phyloP scores from a whole-genome alignment of 2,888 invertebrate genomes.

The Agrochola lychnidis region DNA sequence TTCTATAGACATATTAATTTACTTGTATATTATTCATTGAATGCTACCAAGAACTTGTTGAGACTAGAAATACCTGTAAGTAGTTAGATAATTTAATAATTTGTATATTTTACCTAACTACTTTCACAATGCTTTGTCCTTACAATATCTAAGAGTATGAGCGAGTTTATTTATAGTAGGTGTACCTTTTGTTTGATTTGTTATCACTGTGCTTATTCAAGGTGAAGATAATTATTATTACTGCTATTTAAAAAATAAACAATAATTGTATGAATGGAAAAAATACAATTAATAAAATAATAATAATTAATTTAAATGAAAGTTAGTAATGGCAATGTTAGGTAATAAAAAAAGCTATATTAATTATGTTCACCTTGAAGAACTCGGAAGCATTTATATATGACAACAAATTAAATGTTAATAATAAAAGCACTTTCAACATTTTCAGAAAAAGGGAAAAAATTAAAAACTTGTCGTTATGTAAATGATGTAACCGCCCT shows the following conservation, averaged over 20 bases:
- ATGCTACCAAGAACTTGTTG: constrained; percentile 66
- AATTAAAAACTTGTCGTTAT: constrained; percentile 60
- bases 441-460: constrained; percentile 34
- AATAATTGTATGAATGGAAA: neutral
- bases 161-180: constrained; percentile 57
- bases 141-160: constrained; percentile 59
- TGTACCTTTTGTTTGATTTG: constrained; percentile 44
- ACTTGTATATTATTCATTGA: constrained; percentile 69
- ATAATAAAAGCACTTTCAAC: constrained; percentile 42
- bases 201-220: constrained; percentile 38
- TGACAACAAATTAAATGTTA: constrained; percentile 6
- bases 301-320: constrained; percentile 7
- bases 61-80: constrained; percentile 35
- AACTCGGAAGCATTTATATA: constrained; percentile 36
- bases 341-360: neutral
- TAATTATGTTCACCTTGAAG: constrained; percentile 58
- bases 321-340: constrained; percentile 10
- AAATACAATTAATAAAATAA: neutral
- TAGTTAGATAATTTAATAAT: constrained; percentile 70
- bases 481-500: constrained; percentile 72
- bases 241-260: constrained; percentile 1
- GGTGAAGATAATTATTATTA: constrained; percentile 19
- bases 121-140: constrained; percentile 75
- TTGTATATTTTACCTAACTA: constrained; percentile 62
- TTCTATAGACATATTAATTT: constrained; percentile 73